phyloP scores from a whole-genome alignment of 2,888 invertebrate genomes.

The Hypomecis atomaria region DNA sequence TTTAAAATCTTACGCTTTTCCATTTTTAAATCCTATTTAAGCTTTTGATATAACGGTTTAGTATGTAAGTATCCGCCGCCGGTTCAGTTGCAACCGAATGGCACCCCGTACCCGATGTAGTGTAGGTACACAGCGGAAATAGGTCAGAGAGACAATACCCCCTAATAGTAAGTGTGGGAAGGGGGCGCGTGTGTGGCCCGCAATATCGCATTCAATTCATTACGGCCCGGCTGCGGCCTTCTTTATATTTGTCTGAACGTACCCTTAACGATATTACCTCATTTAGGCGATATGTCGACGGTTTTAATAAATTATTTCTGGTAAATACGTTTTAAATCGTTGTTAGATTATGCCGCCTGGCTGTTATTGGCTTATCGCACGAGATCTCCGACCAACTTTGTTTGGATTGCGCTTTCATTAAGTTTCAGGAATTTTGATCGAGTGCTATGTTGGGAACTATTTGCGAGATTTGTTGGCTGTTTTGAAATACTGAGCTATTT shows the following conservation, averaged over 20 bases:
- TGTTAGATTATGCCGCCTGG: constrained; percentile 38
- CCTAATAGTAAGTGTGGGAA: constrained; percentile 50
- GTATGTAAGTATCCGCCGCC: too few species aligned
- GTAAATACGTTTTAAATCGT: constrained; percentile 53
- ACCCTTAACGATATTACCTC: constrained; percentile 53
- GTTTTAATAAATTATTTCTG: constrained; percentile 48
- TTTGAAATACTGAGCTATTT: constrained; percentile 1
- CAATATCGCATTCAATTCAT: constrained; percentile 65
- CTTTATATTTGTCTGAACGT: constrained; percentile 51
- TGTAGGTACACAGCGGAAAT: constrained; percentile 58
- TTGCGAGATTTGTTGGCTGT: constrained; percentile 12
- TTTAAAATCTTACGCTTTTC: neutral
- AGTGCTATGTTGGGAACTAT: constrained; percentile 20
- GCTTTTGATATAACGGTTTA: too few species aligned
- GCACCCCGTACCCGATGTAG: constrained; percentile 25
- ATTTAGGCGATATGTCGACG: constrained; percentile 46
- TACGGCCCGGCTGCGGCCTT: constrained; percentile 57
- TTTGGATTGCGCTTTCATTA: constrained; percentile 35
- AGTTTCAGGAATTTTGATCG: constrained; percentile 37
- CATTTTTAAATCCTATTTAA: too few species aligned
- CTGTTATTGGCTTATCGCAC: constrained; percentile 40
- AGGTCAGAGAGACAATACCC: constrained; percentile 76
- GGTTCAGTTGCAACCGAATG: too few species aligned
- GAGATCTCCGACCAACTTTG: constrained; percentile 31
- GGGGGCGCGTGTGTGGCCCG: constrained; percentile 49